Base-by-base conservation (phyloP, 2,888 invertebrate species). In the Orgyia antiqua region DNA sequence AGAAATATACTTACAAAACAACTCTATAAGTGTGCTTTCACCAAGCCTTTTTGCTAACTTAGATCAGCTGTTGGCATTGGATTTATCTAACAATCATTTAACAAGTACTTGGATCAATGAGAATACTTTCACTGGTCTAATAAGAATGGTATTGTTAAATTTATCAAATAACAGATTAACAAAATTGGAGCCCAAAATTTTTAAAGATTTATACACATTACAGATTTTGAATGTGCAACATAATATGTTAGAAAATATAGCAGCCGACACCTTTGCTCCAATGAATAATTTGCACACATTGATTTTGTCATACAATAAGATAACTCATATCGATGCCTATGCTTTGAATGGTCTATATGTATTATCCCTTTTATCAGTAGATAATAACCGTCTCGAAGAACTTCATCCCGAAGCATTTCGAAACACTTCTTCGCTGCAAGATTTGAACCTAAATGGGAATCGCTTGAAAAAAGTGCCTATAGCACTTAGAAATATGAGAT, bases 241-340 rank as follows among this genome's bases (percentile, higher is more conserved):
- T 69, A 97, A 97, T 68, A 89, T 91, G 61, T 80, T 97, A 32
- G 94, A 94, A 66, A 92, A 89, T 36, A 93, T 97, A 41, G 93
- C 93, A 4, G 93, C 95, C 4, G 94, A 95, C 58, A 94, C 96
- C 1, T 97, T 97, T 71, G 90, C 95, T 20, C 94, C 95, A 3
- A 93, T 96, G 93, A 96, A 94, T 68, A 97, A 97, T 80, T 87
- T 97, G 40, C 96, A 97, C 75, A 96, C 96, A 8, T 86, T 97
- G 49, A 90, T 95, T 37, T 87, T 97, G 48, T 94, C 95, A 2
- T 93, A 93, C 72, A 97, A 97, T 80, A 92, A 92, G 70, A 90
- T 97, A 52, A 92, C 92, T 54, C 92, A 93, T 60, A 88, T 97
- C 50, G 95, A 96, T 68, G 93, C 94, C 2, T 94, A 94, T 62